Evolutionary conservation across 2,113 vertebrate genomes (phyloP).

Genomic region (Acrocephalus arundinaceus): DNA sequence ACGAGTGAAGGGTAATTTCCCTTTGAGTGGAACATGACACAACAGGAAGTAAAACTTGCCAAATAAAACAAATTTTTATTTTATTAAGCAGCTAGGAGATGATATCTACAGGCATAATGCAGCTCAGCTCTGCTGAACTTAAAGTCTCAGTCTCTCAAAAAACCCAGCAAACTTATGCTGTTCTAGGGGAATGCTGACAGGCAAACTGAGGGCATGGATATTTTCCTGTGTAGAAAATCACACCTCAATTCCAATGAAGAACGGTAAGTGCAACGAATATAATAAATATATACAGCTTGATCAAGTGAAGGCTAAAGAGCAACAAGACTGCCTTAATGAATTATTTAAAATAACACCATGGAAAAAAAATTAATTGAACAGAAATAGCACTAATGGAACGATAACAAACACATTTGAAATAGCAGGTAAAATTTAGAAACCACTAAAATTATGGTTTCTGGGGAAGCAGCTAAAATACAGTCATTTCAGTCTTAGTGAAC

Average conservation of each 20-base stretch:
- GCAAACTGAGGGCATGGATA: not conserved
- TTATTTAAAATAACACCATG: not conserved
- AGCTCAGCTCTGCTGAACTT: not conserved
- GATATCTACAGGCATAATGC: not conserved
- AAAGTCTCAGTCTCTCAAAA: not conserved
- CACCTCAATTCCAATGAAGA: not conserved
- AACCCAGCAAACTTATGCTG: not conserved
- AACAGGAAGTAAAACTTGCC: not conserved
- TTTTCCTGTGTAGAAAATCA: not conserved
- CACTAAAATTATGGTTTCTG: not conserved
- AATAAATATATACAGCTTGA: not conserved
- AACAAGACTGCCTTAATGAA: not conserved
- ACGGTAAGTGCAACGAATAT: not conserved
- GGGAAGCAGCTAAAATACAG: not conserved
- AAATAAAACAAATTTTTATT: not conserved
- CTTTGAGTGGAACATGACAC: not conserved
- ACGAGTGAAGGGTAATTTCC: not conserved
- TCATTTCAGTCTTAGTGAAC: not conserved
- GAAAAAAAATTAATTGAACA: not conserved
- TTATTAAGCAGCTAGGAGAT: not conserved
- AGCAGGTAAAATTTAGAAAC: not conserved
- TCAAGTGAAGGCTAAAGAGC: not conserved
- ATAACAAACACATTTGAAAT: not conserved
- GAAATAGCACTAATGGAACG: not conserved
- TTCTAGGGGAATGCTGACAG: not conserved